Evolutionary conservation across 2,888 invertebrate species (phyloP).

Genomic region (Malachius bipustulatus): DNA sequence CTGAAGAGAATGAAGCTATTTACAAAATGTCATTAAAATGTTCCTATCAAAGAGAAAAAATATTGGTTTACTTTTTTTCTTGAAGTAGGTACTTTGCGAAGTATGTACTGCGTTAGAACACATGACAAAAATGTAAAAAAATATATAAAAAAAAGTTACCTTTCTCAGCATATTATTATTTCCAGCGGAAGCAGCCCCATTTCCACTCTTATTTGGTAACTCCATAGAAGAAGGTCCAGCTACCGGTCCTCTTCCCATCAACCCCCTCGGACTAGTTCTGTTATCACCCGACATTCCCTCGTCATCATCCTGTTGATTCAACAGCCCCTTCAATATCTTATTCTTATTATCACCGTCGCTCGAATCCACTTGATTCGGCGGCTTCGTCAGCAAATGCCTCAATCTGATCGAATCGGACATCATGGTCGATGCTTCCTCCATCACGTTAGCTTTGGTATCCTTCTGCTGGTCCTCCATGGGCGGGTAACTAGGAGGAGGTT

Average conservation of each 20-base stretch:
- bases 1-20: too few relatives aligned
- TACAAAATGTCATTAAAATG: too few relatives aligned
- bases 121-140: too few relatives aligned
- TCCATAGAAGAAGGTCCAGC: conserved; percentile 39
- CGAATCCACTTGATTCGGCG: conserved; percentile 32
- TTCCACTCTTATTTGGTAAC: conserved; percentile 18
- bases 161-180: conserved; percentile 52
- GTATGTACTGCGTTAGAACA: too few relatives aligned
- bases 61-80: too few relatives aligned
- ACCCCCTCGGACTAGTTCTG: conserved; percentile 37
- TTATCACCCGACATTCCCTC: conserved; percentile 39
- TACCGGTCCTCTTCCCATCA: conserved; percentile 27
- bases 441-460: conserved; percentile 39
- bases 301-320: conserved; percentile 56
- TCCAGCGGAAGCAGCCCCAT: conserved; percentile 24
- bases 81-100: too few relatives aligned
- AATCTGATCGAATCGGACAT: conserved; percentile 46
- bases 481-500: conserved; percentile 28
- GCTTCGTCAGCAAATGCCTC: conserved; percentile 45
- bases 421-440: conserved; percentile 32
- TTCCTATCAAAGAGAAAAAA: too few relatives aligned
- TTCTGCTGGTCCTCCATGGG: conserved; percentile 39
- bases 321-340: conserved; percentile 47
- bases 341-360: conserved; percentile 38
- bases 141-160: too few relatives aligned